A percentile compares a stretch with the other conserved stretches of the same genome.
Evolutionary conservation across 2,888 invertebrate species (phyloP).

Genomic region (Pandemis cinnamomeana): DNA sequence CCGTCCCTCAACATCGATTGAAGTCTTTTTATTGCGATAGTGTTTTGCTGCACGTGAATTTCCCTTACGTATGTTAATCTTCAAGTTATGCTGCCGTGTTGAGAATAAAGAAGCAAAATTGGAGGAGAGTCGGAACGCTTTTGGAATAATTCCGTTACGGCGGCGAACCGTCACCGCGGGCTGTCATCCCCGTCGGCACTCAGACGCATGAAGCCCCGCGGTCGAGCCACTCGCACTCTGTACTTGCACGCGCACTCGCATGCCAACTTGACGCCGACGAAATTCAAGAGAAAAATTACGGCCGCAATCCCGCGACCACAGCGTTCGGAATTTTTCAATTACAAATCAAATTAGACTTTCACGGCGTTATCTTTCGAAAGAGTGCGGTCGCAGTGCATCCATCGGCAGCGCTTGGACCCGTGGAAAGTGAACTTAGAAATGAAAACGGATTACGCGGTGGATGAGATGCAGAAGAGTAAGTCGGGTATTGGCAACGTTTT

Average conservation of each 20-base stretch:
- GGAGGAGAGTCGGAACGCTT: constrained; percentile 7
- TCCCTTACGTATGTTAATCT: background rate
- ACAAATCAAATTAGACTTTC: constrained; percentile 67
- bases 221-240: constrained; percentile 35
- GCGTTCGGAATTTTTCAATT: constrained; percentile 72
- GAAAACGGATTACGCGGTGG: constrained; percentile 84
- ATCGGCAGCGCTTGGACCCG: constrained; percentile 57
- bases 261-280: constrained; percentile 22
- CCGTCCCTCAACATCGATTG: too few relatives aligned
- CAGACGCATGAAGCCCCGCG: constrained; percentile 38
- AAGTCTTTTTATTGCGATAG: too few relatives aligned
- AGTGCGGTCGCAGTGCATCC: constrained; percentile 62
- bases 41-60: too few relatives aligned
- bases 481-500: constrained; percentile 45
- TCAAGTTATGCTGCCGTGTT: background rate
- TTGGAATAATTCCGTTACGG: constrained; percentile 25
- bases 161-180: constrained; percentile 10
- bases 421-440: constrained; percentile 73
- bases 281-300: constrained; percentile 9
- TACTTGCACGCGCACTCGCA: constrained; percentile 32
- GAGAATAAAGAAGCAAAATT: background rate
- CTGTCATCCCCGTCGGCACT: constrained; percentile 42
- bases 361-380: constrained; percentile 61
- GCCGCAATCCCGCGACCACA: constrained; percentile 38
- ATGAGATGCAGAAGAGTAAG: constrained; percentile 83